Base-by-base conservation (phyloP, 2,113 vertebrate species). In the Callipepla squamata region DNA sequence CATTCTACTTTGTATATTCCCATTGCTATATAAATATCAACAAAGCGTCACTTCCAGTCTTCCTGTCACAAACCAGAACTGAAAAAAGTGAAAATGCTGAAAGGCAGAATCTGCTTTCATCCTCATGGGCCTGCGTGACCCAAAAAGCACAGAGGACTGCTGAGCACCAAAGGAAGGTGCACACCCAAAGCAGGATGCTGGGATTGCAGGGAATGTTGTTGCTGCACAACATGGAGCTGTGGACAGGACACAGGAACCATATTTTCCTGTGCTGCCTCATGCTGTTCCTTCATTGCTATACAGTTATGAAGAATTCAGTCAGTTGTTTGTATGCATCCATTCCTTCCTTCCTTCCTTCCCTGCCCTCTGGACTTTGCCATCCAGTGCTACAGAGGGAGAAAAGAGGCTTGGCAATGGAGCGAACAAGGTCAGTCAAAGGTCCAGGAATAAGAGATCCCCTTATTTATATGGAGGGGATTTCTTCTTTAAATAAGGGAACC, bases 191-290 rank as follows among this genome's bases (percentile, higher is more conserved):
- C 19, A 74, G 20, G n/a, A 38, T 62, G 8, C 66, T 72, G 62
- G 59, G 85, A 94, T 89, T 94, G 92, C 85, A 89, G 18, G 65
- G 51, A 80, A 67, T 62, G 75, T 87, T 92, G 95, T 74, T 74
- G 5, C 13, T 34, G 68, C 51, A 87, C 80, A 85, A 65, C 38
- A 66, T 75, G 82, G 32, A 65, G 66, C 73, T 83, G 72, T 74
- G 9, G 68, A 59, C 47, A 80, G 51, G 47, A 79, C 75, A 23
- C 8, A 72, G 55, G 73, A 53, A 53, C 36, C n/a, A 65, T 90
- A 30, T 80, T 94, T 70, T 77, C 47, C 57, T 1, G 2, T n/a
- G 14, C 23, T 61, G 40, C 3, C 30, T 73, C 74, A 70, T 70
- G 45, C 67, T 74, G 36, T 84, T 10, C 58, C 45, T 32, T 19